Evolutionary conservation across 2,797 vertebrate genomes (phyloP).

Genomic region (Odontamblyopus rebecca): DNA sequence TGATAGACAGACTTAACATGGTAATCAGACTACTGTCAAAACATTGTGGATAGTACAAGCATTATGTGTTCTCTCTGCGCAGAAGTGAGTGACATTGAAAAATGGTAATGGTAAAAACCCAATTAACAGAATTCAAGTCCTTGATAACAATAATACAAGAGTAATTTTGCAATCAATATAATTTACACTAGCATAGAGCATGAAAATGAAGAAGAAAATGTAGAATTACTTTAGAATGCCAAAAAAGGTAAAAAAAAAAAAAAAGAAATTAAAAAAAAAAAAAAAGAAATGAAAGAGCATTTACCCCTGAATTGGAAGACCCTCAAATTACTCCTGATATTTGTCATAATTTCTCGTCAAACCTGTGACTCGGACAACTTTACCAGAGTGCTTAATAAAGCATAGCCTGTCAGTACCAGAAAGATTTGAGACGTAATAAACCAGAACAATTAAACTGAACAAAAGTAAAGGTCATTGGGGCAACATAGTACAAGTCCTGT

Average conservation of each 20-base stretch:
- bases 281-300: neutral
- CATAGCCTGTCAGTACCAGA: conserved; percentile 25
- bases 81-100: neutral
- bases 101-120: neutral
- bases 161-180: neutral
- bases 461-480: neutral
- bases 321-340: neutral
- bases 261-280: too few relatives aligned
- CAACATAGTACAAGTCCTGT: conserved; percentile 7
- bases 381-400: conserved; percentile 44
- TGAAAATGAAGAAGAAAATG: neutral
- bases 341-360: conserved; percentile 5
- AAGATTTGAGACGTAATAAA: conserved; percentile 14
- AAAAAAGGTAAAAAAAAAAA: neutral
- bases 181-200: neutral
- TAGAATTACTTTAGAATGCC: neutral
- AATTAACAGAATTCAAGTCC: too few relatives aligned
- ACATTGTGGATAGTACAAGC: neutral
- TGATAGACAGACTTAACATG: conserved; percentile 31
- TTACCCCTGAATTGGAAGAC: neutral
- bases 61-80: neutral
- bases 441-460: conserved; percentile 14
- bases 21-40: conserved; percentile 18
- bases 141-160: too few relatives aligned
- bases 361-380: conserved; percentile 12